Conservation (phyloP, 2,797 vertebrate genomes). For the Ibycter americanus region DNA sequence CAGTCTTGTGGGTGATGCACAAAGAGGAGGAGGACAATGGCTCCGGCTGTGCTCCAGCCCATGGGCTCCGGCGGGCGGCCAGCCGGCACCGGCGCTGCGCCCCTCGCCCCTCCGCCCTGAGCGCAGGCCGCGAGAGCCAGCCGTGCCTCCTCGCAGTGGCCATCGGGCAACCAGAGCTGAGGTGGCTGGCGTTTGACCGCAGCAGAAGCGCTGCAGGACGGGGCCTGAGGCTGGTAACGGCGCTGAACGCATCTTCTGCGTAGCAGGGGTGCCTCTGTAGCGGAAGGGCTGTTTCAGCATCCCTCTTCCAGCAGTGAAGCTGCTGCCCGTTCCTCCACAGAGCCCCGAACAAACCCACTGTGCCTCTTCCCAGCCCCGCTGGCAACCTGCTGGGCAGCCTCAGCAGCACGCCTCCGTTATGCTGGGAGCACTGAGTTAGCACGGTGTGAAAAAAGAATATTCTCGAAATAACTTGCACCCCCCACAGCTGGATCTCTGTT, state of each 20-base stretch:
- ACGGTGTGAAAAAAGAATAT: background rate
- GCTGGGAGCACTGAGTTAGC: accelerated
- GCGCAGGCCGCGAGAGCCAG: background rate
- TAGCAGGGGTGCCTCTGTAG: background rate
- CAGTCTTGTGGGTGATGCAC: background rate
- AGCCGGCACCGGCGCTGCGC: background rate
- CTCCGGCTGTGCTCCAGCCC: background rate
- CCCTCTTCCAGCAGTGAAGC: background rate
- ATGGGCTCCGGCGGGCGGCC: background rate
- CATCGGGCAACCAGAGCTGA: background rate
- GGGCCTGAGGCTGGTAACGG: background rate
- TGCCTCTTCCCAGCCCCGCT: background rate
- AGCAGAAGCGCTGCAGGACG: background rate
- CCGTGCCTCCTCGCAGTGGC: accelerated
- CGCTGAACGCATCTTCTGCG: accelerated
- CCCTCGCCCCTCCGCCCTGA: background rate
- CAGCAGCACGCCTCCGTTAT: background rate
- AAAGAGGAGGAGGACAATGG: background rate
- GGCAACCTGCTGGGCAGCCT: background rate
- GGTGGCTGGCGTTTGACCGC: accelerated
- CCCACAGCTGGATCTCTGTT: background rate
- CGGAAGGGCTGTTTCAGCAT: background rate
- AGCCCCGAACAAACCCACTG: background rate
- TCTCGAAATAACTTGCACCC: background rate
- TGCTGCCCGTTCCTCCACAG: background rate